Evolutionary conservation across 2,113 vertebrate species (phyloP), one percentile per base, ranked within the genome.

Genomic region (Serilophus lunatus): DNA sequence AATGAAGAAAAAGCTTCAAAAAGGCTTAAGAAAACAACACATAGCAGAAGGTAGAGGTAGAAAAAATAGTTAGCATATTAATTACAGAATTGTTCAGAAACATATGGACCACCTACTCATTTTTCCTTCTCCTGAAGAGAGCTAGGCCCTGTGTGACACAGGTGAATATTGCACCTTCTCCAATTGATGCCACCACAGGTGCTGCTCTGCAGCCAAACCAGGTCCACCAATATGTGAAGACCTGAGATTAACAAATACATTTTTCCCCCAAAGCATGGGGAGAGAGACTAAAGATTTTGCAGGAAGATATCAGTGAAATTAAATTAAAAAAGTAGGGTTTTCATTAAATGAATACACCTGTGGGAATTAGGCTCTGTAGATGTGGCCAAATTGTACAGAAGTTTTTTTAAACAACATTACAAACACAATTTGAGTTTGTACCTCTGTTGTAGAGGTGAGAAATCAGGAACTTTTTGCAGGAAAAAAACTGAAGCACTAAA

Each of bases 81-180:
- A 23, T 35, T 70, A 49, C 20, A 57, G 60, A 66, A 61, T 49
- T 78, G 31, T 61, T 65, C 51, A 63, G 70, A 53, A 75, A 44
- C 25, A 13, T 70, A 16, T 38, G 61, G 65, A 9, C 3, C 12
- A 78, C 28, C 26, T 61, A 10, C 36, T 87, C 2, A 4, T 72
- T 69, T 74, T 60, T 15, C 7, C 13, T 60, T 64, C 35, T 49
- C 23, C n/a, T 54, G 40, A 29, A 26, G 50, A 53, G 29, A 45
- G 13, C n/a, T 38, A 57, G 13, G 3, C 68, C 24, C 61, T 50
- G 53, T 1, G 13, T 38, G 50, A 9, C 15, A 22, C 19, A 45
- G 38, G 33, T 12, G 54, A 60, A 10, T 0, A 0, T 12, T 70
- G 10, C 3, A 1, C 47, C 51, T 59, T 45, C 66, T 75, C 47